Conservation (phyloP, 2,113 vertebrate species). For the Psilopsiagon aurifrons region DNA sequence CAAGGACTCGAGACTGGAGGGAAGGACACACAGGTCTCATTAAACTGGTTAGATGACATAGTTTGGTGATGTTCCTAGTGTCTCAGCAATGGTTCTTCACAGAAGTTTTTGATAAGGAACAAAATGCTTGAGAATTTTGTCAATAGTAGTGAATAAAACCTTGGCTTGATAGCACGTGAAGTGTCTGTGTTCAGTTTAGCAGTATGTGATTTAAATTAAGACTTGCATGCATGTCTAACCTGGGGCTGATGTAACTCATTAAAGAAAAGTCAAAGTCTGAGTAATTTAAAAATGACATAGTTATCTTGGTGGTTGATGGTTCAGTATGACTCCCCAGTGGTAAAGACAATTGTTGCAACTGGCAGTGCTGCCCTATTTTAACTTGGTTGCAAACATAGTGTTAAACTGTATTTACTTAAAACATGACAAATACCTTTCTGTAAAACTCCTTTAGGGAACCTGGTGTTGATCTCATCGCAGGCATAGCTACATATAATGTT, state of each 20-base stretch:
- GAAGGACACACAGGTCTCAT: not conserved
- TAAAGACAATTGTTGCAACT: not conserved
- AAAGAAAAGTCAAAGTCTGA: not conserved
- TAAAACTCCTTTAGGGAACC: not conserved
- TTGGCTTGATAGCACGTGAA: not conserved
- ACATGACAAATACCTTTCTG: not conserved
- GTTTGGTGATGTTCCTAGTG: not conserved
- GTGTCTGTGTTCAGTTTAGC: not conserved
- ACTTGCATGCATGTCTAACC: not conserved
- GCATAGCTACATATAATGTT: fast-evolving
- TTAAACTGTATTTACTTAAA: not conserved
- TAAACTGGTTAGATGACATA: constrained; percentile 10
- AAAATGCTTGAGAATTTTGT: constrained; percentile 2
- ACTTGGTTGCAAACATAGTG: not conserved
- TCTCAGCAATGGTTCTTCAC: not conserved
- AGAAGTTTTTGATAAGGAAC: not conserved
- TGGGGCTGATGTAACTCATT: not conserved
- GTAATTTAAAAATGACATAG: not conserved
- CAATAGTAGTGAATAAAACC: not conserved
- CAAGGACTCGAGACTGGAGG: not conserved
- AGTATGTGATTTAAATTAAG: not conserved
- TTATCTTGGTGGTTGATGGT: not conserved
- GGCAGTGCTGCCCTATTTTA: not conserved
- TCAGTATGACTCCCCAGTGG: fast-evolving
- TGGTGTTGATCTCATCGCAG: not conserved